These are phyloP conservation scores for Acanthopleura granulata DNA, from an alignment of 2,888 invertebrate genomes.

Conservation along the genomic window DNA sequence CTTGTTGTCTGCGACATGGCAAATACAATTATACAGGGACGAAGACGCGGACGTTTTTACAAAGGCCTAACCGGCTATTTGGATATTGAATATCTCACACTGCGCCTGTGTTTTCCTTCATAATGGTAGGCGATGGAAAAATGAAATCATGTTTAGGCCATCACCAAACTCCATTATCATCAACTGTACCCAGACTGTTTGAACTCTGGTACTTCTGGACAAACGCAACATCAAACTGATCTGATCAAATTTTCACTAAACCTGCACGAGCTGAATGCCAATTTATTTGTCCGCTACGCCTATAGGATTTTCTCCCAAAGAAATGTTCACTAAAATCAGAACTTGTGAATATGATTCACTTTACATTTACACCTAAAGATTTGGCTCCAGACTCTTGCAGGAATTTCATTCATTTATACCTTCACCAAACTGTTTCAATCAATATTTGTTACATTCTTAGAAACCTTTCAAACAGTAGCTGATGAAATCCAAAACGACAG, in stretches of 20 bases:
- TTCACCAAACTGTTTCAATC: no score
- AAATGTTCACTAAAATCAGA: not conserved
- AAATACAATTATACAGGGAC: not conserved
- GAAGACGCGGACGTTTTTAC: not conserved
- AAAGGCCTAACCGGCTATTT: not conserved
- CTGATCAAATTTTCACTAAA: not conserved
- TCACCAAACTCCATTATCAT: slow-evolving; percentile 1
- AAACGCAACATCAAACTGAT: not conserved
- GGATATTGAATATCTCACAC: slow-evolving; percentile 1
- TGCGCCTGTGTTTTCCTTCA: not conserved
- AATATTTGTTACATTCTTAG: no score
- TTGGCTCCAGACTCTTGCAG: no score
- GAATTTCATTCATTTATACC: no score
- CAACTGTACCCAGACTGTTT: not conserved
- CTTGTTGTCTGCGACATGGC: not conserved
- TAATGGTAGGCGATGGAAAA: not conserved
- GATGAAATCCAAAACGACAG: no score
- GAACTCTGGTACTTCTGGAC: not conserved
- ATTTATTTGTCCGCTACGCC: not conserved
- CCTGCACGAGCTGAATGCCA: not conserved
- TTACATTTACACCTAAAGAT: no score
- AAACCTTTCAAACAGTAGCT: no score
- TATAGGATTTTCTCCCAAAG: no score
- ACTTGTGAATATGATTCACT: not conserved
- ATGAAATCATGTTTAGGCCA: not conserved